phyloP scores from a whole-genome alignment of 2,113 vertebrate genomes.

The Lepidothrix coronata region DNA sequence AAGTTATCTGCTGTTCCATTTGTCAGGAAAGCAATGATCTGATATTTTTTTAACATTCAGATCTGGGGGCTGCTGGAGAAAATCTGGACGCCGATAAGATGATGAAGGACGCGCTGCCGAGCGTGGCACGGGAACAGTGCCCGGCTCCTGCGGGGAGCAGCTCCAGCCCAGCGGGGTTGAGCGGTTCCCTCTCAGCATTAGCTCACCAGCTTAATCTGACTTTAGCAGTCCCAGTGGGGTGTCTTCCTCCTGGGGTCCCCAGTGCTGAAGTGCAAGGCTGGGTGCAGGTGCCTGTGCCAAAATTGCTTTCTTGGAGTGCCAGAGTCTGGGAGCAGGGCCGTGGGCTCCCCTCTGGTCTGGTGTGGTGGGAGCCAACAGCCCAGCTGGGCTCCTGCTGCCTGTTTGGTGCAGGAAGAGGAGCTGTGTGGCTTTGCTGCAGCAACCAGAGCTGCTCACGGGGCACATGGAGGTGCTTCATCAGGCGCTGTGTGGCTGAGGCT shows the following conservation, averaged over 20 bases:
- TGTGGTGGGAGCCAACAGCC: not conserved
- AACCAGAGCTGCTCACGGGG: not conserved
- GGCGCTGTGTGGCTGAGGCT: rapidly evolving
- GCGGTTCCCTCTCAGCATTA: not conserved
- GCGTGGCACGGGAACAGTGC: not conserved
- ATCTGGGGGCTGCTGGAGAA: not conserved
- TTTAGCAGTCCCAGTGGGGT: not conserved
- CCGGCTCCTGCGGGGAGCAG: not conserved
- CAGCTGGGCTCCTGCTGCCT: not conserved
- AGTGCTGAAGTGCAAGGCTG: not conserved
- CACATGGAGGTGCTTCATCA: not conserved
- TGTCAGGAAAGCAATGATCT: not conserved
- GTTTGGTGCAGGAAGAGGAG: rapidly evolving
- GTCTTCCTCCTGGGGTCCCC: not conserved
- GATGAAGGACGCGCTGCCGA: not conserved
- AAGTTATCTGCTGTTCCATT: not conserved
- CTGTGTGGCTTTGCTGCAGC: not conserved
- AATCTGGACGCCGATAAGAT: not conserved
- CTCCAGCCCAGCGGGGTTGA: not conserved
- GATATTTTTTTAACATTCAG: not conserved
- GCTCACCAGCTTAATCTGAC: not conserved
- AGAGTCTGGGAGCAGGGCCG: not conserved
- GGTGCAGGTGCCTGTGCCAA: not conserved
- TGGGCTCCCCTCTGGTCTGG: not conserved
- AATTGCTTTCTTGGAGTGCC: not conserved